Base-by-base conservation (phyloP, 92 coral and sea anemone genomes). In the Heliopora coerulea region DNA sequence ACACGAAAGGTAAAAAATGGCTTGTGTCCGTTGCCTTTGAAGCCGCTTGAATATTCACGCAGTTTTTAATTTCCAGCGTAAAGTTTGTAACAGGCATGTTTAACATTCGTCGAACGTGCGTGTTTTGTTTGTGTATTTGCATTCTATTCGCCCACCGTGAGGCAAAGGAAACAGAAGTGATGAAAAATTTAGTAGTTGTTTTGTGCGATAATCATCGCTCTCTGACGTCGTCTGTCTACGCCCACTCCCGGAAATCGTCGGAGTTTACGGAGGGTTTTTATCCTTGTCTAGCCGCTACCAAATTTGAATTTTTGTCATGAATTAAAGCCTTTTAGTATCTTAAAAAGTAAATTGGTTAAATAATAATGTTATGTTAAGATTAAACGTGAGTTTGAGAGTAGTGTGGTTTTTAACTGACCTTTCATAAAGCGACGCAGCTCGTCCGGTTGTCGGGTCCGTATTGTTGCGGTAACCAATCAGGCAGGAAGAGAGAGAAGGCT, bases 401-500 rank as follows among this genome's bases (percentile, higher is more conserved):
- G 5, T 37, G 5, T 37, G 6, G 5, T 37, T 4, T 4, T 37
- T 37, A 37, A 37, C 5, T 5, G n/a, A n/a, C n/a, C n/a, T n/a
- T n/a, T n/a, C n/a, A n/a, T n/a, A n/a, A n/a, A n/a, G n/a, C n/a
- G n/a, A n/a, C n/a, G n/a, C n/a, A n/a, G n/a, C n/a, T n/a, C 52
- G n/a, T n/a, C 52, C 52, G 52, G 7, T 46, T 46, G 2, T 46
- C 52, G n/a, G 52, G 52, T 46, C n/a, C 14, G 7, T 8, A 46
- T 46, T 46, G 15, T 15, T 56, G 33, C 29, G 41, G 8, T 17
- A 54, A 58, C 77, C 77, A 70, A 70, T 70, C 63, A 70, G 52
- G 41, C 77, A 21, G 27, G 26, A 18, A 21, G 58, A 78, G 83
- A 42, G 66, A 24, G 88, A 48, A 46, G 58, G 75, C 78, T 84